These are phyloP conservation scores for Equus quagga DNA, from an alignment of 2,113 vertebrate species.

Conservation along the genomic window DNA sequence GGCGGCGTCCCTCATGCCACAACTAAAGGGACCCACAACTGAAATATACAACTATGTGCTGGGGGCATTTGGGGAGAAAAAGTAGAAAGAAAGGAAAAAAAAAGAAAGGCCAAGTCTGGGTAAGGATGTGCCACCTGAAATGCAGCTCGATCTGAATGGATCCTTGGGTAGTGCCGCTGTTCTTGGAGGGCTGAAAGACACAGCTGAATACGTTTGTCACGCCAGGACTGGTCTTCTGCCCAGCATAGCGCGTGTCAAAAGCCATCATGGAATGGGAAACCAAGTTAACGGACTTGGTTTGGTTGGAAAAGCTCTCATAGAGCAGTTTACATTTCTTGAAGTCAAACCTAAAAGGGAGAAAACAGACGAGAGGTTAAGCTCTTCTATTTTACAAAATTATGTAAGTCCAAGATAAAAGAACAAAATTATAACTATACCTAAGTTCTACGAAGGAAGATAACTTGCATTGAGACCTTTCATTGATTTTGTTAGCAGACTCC, in stretches of 20 bases:
- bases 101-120: neutral
- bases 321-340: conserved; percentile 99
- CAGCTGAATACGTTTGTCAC: conserved; percentile 93
- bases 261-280: conserved; percentile 98
- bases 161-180: conserved; percentile 90
- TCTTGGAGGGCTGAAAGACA: conserved; percentile 96
- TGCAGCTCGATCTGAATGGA: conserved; percentile 97
- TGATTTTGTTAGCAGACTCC: neutral
- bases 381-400: neutral
- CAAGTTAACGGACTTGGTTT: conserved; percentile 95
- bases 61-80: no score
- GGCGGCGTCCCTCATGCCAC: no score
- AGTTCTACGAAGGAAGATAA: neutral
- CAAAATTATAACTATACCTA: neutral
- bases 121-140: conserved; percentile 90
- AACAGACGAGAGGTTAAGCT: conserved; percentile 12
- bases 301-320: conserved; percentile 97
- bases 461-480: neutral
- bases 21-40: no score
- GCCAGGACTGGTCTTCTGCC: conserved; percentile 69
- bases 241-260: conserved; percentile 93
- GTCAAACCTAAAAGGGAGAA: conserved; percentile 92
- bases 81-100: no score
- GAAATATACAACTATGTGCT: no score
- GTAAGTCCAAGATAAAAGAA: neutral